Base-by-base conservation (phyloP, 2,888 invertebrate species). In the Carcina quercana region DNA sequence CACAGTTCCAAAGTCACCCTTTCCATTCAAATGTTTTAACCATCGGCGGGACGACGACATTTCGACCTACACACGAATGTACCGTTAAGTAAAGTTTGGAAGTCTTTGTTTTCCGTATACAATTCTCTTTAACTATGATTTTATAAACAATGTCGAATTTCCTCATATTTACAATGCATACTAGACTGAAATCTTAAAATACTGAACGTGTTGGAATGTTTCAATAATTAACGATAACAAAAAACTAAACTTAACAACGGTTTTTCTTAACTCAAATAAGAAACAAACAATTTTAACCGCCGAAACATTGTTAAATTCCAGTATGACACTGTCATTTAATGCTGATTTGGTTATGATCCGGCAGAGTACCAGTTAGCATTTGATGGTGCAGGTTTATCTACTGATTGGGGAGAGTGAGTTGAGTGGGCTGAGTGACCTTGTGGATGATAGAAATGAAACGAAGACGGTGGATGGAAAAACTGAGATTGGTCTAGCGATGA, bases 401-500 rank as follows among this genome's bases (percentile, higher is more conserved):
- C 66, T 11, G 71, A 38, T 47, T 80, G 80, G 46, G 82, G 79
- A 13, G 82, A 46, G 50, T 82, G 82, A 20, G 80, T 59, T n/a
- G 76, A 53, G 34, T 82, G 82, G 12, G 79, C 70, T 1, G 75
- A 48, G 39, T 82, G 80, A 28, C 82, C 71, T 45, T 83, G 83
- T 8, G 93, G 91, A 66, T 96, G 96, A 70, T 96, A 96, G 24
- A 96, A 85, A 74, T 96, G 96, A 70, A 96, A 96, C 29, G 95
- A 93, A 12, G 93, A 90, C 27, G 82, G 78, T 19, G 83, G 83
- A 62, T 93, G 92, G 80, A 95, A 95, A 70, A 95, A 95, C 68
- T 94, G 95, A 5, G 93, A 88, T 72, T 95, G 94, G 61, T 94
- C 94, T 42, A 89, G 73, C 14, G 89, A 74, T 45, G 90, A 88